These are phyloP conservation scores for Archilochus colubris DNA, from an alignment of 2,113 vertebrate genomes.

Conservation along the genomic window DNA sequence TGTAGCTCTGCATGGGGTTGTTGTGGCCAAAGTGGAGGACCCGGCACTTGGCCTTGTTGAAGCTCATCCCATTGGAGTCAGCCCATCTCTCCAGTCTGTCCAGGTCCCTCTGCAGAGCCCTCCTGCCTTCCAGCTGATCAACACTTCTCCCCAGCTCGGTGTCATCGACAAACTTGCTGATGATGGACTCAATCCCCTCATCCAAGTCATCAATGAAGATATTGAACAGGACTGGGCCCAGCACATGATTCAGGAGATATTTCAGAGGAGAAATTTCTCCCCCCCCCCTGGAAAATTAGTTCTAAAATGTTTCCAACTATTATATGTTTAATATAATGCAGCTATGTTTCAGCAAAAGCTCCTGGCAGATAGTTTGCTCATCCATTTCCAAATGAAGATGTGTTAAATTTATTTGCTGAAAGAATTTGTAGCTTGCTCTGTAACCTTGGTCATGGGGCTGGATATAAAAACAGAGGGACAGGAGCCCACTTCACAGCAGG, in stretches of 20 bases:
- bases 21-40: no score
- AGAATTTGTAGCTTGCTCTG: constrained; percentile 22
- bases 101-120: no score
- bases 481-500: constrained; percentile 23
- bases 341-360: constrained; percentile 41
- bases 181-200: no score
- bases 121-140: no score
- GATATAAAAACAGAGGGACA: constrained; percentile 29
- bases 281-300: constrained; percentile 65
- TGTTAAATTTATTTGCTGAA: constrained; percentile 70
- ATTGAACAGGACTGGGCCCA: no score
- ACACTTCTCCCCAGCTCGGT: no score
- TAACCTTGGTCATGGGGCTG: constrained; percentile 60
- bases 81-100: no score
- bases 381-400: constrained; percentile 67
- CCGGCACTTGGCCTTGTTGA: no score
- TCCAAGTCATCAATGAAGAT: no score
- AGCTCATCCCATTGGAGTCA: no score
- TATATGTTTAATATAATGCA: constrained; percentile 47
- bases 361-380: constrained; percentile 58
- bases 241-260: constrained; percentile 12
- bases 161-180: no score
- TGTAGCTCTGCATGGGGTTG: no score
- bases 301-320: constrained; percentile 58
- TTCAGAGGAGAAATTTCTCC: background rate